Evolutionary conservation across 2,113 vertebrate species (phyloP).

Genomic region (Sinocyclocheilus rhinocerous): DNA sequence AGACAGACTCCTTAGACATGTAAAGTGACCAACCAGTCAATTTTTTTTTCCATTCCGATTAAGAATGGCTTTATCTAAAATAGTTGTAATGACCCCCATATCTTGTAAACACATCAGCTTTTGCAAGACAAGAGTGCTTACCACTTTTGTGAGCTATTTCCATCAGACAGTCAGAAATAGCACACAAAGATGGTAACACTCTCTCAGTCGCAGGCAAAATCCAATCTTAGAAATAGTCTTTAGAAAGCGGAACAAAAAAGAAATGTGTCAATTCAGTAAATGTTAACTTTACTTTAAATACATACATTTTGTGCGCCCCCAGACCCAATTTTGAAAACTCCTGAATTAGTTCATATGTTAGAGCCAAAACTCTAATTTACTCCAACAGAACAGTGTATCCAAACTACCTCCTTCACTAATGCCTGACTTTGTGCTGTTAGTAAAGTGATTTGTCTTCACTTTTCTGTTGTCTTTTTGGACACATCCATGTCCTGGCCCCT

Average conservation of each 20-base stretch:
- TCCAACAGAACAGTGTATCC: not conserved
- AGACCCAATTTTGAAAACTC: no score
- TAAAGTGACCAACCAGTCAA: not conserved
- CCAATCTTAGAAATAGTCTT: no score
- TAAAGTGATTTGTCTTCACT: slow-evolving; percentile 36
- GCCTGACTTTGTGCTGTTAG: not conserved
- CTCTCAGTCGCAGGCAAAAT: no score
- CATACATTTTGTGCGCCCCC: no score
- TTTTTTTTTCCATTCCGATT: not conserved
- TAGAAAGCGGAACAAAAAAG: no score
- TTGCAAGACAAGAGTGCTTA: not conserved
- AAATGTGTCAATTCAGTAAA: not conserved
- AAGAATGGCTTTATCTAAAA: not conserved
- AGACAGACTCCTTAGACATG: not conserved
- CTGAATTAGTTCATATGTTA: not conserved
- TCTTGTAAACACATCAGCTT: not conserved
- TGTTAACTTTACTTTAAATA: not conserved
- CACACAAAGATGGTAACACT: no score
- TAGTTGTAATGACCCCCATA: not conserved
- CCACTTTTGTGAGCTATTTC: not conserved
- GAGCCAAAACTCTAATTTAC: not conserved
- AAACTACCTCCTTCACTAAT: not conserved
- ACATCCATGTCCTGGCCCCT: slow-evolving; percentile 32
- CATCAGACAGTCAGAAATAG: no score
- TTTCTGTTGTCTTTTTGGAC: slow-evolving; percentile 21